A percentile compares a stretch with the other conserved stretches of the same genome.
These are phyloP conservation scores for Pipistrellus nathusii DNA, from an alignment of 2,797 vertebrate species.

Conservation along the genomic window DNA sequence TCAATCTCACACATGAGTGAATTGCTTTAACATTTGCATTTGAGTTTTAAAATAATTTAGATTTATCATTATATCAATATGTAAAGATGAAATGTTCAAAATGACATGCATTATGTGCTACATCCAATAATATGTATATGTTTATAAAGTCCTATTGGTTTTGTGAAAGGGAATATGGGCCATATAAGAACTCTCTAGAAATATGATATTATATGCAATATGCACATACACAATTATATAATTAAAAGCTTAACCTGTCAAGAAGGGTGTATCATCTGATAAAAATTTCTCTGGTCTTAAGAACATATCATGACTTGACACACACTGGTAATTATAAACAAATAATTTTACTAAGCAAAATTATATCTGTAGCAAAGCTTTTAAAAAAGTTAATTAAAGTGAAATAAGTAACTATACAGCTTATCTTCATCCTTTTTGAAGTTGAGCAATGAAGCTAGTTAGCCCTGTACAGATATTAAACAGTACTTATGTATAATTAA, in stretches of 20 bases:
- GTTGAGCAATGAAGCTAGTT: constrained; percentile 52
- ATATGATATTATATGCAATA: constrained; percentile 22
- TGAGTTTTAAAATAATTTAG: not conserved
- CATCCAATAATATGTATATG: not conserved
- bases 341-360: constrained; percentile 64
- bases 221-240: constrained; percentile 41
- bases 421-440: constrained; percentile 59
- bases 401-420: constrained; percentile 58
- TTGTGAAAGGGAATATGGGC: not conserved
- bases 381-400: constrained; percentile 56
- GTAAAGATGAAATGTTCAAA: not conserved
- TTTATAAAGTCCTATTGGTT: not conserved
- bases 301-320: constrained; percentile 43
- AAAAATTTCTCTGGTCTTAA: constrained; percentile 45
- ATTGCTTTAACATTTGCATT: not conserved
- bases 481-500: constrained; percentile 77
- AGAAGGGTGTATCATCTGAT: constrained; percentile 15
- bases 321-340: constrained; percentile 58
- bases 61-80: not conserved
- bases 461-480: constrained; percentile 26
- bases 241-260: constrained; percentile 32
- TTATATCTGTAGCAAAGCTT: constrained; percentile 9
- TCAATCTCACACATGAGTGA: not conserved
- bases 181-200: not conserved
- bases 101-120: not conserved